Conservation (phyloP, 2,888 invertebrate genomes). For the Caenorhabditis panamensis region DNA sequence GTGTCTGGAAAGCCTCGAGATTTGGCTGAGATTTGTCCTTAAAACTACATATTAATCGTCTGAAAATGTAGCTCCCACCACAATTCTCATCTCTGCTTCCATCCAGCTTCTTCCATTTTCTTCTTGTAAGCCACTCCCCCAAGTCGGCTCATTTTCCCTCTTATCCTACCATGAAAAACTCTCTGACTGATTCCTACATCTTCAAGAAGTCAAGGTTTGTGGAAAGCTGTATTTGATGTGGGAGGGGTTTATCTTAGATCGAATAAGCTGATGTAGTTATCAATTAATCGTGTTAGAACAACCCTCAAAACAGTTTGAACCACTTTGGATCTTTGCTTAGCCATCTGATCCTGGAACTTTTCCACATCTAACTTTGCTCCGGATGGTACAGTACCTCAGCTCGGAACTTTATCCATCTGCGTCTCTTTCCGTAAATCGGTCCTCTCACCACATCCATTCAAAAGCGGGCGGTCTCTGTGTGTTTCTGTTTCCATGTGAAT, state of each 20-base stretch:
- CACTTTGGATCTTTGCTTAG: too few relatives aligned
- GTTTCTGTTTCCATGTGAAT: slow-evolving; percentile 42
- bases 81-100: slow-evolving; percentile 4
- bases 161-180: slow-evolving; percentile 25
- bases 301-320: too few relatives aligned
- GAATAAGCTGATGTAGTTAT: too few relatives aligned
- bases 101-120: background rate
- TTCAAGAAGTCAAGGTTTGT: slow-evolving; percentile 7
- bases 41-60: slow-evolving; percentile 52
- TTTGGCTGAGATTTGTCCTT: slow-evolving; percentile 45
- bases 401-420: slow-evolving; percentile 5
- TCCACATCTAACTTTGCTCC: background rate
- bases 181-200: slow-evolving; percentile 42
- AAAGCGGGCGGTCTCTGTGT: slow-evolving; percentile 10
- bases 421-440: slow-evolving; percentile 17
- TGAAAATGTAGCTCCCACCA: slow-evolving; percentile 45
- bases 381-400: background rate
- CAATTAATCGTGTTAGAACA: too few relatives aligned
- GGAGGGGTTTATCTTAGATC: too few relatives aligned
- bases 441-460: slow-evolving; percentile 11
- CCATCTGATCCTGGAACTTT: background rate
- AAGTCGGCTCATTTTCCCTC: slow-evolving; percentile 12
- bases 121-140: slow-evolving; percentile 15
- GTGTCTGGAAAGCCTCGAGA: slow-evolving; percentile 21
- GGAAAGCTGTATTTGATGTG: too few relatives aligned